Evolutionary conservation across 2,797 vertebrate genomes (phyloP).

Genomic region (Psittacula derbiana): DNA sequence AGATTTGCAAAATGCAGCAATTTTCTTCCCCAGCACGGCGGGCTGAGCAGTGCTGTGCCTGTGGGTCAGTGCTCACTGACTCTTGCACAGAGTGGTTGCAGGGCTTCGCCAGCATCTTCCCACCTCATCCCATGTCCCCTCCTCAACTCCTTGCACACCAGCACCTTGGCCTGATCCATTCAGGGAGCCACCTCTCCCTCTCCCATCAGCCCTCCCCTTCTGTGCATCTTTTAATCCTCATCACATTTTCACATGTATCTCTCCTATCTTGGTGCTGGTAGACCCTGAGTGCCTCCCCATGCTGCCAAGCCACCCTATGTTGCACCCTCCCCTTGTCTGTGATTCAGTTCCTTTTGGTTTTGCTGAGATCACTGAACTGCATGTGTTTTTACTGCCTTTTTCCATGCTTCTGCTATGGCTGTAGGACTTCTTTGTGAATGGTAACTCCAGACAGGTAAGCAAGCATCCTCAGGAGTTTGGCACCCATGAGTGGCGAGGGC

Average conservation of each 20-base stretch:
- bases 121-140: background rate
- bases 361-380: slow-evolving; percentile 87
- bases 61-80: background rate
- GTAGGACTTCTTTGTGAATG: slow-evolving; percentile 99
- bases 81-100: fast-evolving
- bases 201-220: background rate
- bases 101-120: background rate
- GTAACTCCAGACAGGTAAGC: slow-evolving; percentile 89
- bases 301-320: background rate
- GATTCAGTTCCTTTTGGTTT: slow-evolving; percentile 53
- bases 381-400: slow-evolving; percentile 87
- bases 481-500: background rate
- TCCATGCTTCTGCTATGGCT: slow-evolving; percentile 95
- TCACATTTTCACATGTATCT: background rate
- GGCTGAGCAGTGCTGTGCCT: background rate
- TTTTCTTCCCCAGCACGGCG: background rate
- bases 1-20: background rate
- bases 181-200: background rate
- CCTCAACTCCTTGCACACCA: background rate
- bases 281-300: background rate
- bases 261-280: background rate
- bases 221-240: background rate
- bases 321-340: slow-evolving; percentile 21
- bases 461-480: slow-evolving; percentile 16
- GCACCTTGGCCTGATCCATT: background rate